Base-by-base conservation (phyloP, 2,113 vertebrate species). In the Callipepla squamata region DNA sequence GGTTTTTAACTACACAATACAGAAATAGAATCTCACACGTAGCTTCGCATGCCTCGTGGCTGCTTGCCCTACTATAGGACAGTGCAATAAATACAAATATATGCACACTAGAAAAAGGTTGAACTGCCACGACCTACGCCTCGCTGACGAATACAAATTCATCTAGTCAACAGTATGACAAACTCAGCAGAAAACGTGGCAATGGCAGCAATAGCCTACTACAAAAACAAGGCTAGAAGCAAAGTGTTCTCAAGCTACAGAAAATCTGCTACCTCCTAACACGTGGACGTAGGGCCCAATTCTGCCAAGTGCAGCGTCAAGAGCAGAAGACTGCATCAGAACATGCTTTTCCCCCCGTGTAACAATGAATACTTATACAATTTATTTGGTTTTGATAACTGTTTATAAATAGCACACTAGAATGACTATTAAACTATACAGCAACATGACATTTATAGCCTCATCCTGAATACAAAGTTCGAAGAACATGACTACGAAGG, bases 71-170 rank as follows among this genome's bases (percentile, higher is more conserved):
- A 94, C 92, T 95, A 40, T 93, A 96, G 90, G 96, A 96, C 95
- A 98, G 95, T 97, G 97, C 96, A 96, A 96, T 96, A 96, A 95
- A 96, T 94, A 95, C 97, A 96, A 93, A 97, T 81, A 95, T 91
- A 94, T 97, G 94, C 96, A 95, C 87, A 73, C 92, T 92, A 96
- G 91, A 97, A 96, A 97, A 97, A 94, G 93, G 73, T 92, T 84
- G 62, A 91, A 93, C 95, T 95, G 95, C 93, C 78, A 40, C 93
- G 76, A 95, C 92, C 95, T 96, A 95, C 80, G n/a, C 90, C 92
- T 94, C 40, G 4, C 67, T 92, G 75, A 94, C 81, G 96, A 95
- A 92, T 81, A 96, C 94, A 97, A 96, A 95, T 92, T 97, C 91
- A 97, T 84, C 93, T 89, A 97, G 96, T 95, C 94, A 94, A 88